These are phyloP conservation scores for Atta cephalotes DNA, from an alignment of 1,140 invertebrate genomes.

Conservation along the genomic window DNA sequence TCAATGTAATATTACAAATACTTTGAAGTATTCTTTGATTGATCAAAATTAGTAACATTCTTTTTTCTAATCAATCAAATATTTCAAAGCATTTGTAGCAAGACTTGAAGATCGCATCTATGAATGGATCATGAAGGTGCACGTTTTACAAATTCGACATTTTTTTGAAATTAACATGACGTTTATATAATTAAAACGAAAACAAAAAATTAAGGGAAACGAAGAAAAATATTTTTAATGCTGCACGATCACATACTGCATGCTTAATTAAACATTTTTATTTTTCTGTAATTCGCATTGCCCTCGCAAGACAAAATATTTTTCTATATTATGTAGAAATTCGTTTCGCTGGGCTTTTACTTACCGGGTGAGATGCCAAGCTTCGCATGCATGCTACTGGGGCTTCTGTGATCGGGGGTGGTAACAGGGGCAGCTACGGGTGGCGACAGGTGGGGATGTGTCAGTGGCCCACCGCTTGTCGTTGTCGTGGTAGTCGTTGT, in stretches of 20 bases:
- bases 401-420: slow-evolving; percentile 82
- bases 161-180: slow-evolving; percentile 2
- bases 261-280: not conserved
- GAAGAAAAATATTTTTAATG: not conserved
- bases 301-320: not conserved
- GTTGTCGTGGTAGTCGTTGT: slow-evolving; percentile 79
- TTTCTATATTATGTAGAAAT: not conserved
- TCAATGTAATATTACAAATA: too few species aligned
- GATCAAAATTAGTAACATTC: too few species aligned
- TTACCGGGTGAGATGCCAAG: slow-evolving; percentile 83
- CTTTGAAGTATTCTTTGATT: too few species aligned
- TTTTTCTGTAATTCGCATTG: not conserved
- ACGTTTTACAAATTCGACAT: not conserved
- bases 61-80: too few species aligned
- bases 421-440: slow-evolving; percentile 82
- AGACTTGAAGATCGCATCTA: too few species aligned
- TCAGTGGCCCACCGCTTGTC: slow-evolving; percentile 78
- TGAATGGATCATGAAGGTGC: not conserved
- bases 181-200: not conserved
- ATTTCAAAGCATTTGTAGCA: too few species aligned
- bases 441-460: slow-evolving; percentile 84
- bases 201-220: not conserved
- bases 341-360: slow-evolving; percentile 35
- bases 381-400: slow-evolving; percentile 81
- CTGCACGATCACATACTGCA: not conserved